phyloP scores from a whole-genome alignment of 53 echinoderm and acorn worm species.

The Holothuria scabra region DNA sequence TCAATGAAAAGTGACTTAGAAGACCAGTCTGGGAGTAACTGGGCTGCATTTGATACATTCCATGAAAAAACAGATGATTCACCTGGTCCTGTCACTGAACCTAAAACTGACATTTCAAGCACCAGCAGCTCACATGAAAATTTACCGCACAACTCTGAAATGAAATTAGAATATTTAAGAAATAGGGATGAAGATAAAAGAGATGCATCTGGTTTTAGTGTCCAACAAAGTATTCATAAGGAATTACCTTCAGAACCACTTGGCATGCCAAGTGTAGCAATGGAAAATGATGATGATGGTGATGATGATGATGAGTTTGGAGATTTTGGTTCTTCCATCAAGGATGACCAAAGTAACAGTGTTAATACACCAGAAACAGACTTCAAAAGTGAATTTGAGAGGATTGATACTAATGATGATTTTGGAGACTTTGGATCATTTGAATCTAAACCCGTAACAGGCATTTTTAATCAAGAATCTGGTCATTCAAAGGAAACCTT shows the following conservation, averaged over 20 bases:
- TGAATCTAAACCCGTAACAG: background rate
- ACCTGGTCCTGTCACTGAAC: too few species aligned
- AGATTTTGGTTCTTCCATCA: conserved; percentile 60
- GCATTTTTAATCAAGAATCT: too few species aligned
- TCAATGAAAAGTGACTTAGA: background rate
- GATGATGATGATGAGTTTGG: conserved; percentile 59
- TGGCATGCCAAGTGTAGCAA: background rate
- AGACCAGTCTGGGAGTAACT: background rate
- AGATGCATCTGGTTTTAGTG: too few species aligned
- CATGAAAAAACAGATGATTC: background rate
- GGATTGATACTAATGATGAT: background rate
- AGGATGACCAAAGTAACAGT: background rate
- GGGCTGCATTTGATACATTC: conserved; percentile 27
- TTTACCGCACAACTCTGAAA: too few species aligned
- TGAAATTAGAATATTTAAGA: too few species aligned
- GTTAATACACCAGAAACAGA: background rate
- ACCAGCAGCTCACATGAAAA: too few species aligned
- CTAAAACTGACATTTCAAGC: too few species aligned
- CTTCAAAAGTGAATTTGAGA: background rate
- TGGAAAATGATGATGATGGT: conserved; percentile 28
- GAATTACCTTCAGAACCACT: too few species aligned
- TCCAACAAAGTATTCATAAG: too few species aligned
- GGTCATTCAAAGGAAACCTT: too few species aligned
- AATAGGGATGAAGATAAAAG: too few species aligned
- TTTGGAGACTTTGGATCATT: conserved; percentile 13